Evolutionary conservation across 2,888 invertebrate genomes (phyloP).

Genomic region (Drosophila anomalata): DNA sequence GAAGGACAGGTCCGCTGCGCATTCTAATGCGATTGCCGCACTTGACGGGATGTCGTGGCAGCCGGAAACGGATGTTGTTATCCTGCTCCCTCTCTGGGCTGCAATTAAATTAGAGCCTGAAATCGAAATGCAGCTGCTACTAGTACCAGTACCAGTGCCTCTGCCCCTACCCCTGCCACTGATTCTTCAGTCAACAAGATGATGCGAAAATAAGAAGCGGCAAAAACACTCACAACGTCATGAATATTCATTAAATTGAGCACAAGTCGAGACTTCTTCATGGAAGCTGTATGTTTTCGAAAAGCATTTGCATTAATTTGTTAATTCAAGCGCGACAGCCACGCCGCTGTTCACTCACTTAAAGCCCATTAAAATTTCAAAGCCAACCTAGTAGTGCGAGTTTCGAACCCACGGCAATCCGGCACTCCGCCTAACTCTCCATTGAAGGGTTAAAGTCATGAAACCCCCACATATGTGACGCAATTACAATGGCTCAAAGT

Average conservation of each 20-base stretch:
- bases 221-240: constrained; percentile 46
- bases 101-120: constrained; percentile 74
- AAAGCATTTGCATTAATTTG: constrained; percentile 77
- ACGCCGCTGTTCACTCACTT: constrained; percentile 57
- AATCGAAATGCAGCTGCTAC: constrained; percentile 53
- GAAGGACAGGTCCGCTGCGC: constrained; percentile 47
- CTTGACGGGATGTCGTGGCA: constrained; percentile 69
- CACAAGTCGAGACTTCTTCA: constrained; percentile 38
- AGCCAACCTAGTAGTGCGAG: constrained; percentile 19
- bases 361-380: constrained; percentile 73
- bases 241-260: constrained; percentile 73
- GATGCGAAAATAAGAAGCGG: constrained; percentile 23
- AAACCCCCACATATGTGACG: constrained; percentile 28
- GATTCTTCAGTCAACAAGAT: constrained; percentile 15
- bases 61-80: constrained; percentile 69
- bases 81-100: constrained; percentile 36
- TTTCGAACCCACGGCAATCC: constrained; percentile 18
- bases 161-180: background rate
- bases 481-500: constrained; percentile 53
- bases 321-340: constrained; percentile 76
- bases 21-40: constrained; percentile 76
- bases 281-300: constrained; percentile 34
- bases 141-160: background rate
- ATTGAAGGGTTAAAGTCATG: constrained; percentile 25
- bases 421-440: background rate